These are phyloP conservation scores for Crocidura indochinensis DNA, from an alignment of 2,797 vertebrate genomes.

Conservation along the genomic window DNA sequence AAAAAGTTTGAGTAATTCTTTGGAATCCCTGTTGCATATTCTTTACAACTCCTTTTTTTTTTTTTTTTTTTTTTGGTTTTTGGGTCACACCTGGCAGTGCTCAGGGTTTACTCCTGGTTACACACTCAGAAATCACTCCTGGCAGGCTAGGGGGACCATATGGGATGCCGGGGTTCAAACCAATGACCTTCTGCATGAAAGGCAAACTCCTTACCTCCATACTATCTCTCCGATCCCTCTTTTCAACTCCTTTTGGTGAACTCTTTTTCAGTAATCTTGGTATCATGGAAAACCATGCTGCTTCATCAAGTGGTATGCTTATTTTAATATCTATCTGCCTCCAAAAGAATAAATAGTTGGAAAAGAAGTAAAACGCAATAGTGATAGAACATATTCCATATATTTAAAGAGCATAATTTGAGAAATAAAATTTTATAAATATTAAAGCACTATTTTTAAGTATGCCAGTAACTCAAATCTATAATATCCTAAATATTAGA, in stretches of 20 bases:
- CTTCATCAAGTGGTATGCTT: background rate
- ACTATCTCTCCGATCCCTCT: no score
- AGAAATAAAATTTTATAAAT: slow-evolving; percentile 45
- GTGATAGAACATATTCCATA: background rate
- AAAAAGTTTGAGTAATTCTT: background rate
- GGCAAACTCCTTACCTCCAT: no score
- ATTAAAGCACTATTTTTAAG: slow-evolving; percentile 48
- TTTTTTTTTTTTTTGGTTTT: no score
- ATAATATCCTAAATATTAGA: background rate
- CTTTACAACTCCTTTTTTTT: background rate
- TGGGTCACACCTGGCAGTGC: no score
- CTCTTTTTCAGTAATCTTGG: background rate
- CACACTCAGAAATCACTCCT: no score
- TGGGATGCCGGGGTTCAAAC: no score
- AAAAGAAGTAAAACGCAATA: background rate
- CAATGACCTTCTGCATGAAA: no score
- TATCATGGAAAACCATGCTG: background rate
- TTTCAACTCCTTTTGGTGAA: background rate
- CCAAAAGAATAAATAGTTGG: background rate
- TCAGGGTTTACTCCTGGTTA: no score
- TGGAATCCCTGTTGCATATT: background rate
- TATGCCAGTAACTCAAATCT: slow-evolving; percentile 30
- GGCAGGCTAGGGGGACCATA: no score
- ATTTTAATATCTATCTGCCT: background rate
- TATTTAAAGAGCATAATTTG: slow-evolving; percentile 30